Evolutionary conservation across 2,888 invertebrate genomes (phyloP).

Genomic region (Lamellibrachia satsuma): DNA sequence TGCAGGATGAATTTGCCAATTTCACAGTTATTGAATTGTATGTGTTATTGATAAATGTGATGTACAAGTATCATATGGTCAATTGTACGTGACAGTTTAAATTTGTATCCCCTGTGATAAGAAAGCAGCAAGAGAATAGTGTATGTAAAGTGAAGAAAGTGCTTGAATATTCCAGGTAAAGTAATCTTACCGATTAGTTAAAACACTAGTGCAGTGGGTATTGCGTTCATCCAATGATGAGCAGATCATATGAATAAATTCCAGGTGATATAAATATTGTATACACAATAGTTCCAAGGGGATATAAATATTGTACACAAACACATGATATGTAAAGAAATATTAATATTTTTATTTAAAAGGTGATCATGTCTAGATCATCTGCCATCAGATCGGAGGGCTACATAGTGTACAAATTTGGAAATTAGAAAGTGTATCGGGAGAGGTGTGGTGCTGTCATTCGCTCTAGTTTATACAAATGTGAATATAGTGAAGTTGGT

Average conservation of each 20-base stretch:
- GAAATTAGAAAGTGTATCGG: neutral
- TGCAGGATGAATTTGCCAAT: neutral
- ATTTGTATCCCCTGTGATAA: neutral
- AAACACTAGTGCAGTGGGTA: neutral
- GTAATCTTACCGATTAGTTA: neutral
- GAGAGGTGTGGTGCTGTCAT: neutral
- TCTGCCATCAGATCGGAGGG: neutral
- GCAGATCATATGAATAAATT: neutral
- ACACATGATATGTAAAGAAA: neutral
- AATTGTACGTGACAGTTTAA: neutral
- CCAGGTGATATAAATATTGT: neutral
- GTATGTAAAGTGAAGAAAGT: neutral
- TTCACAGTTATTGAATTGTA: neutral
- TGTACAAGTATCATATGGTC: neutral
- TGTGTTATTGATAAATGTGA: neutral
- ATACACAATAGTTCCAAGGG: too few species aligned
- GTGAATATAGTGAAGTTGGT: neutral
- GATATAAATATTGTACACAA: too few species aligned
- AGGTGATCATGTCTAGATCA: neutral
- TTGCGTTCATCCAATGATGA: neutral
- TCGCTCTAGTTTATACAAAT: neutral
- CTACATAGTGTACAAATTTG: neutral
- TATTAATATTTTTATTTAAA: neutral
- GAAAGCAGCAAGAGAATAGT: neutral
- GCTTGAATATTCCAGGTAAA: neutral